Evolutionary conservation across 1,140 invertebrate genomes (phyloP), one percentile per base, ranked within the genome.

Genomic region (Cephus cinctus): DNA sequence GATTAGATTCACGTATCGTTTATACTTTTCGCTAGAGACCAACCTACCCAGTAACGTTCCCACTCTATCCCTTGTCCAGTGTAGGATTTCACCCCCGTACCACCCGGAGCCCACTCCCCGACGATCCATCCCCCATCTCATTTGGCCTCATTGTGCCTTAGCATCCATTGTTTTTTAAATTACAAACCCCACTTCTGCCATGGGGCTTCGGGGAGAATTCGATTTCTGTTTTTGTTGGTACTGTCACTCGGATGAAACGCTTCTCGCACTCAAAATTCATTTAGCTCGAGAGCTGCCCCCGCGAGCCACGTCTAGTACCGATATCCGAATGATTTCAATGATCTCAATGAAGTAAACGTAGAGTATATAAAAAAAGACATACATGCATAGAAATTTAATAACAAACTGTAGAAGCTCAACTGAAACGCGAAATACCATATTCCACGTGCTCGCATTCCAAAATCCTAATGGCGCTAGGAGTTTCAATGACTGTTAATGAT

Each of bases 161-260:
- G 56, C 61, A 56, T 64, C 72, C 64, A 75, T 76, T 75, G 72
- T 76, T 75, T 76, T 73, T 76, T 73, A 73, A 75, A 76, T 74
- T 75, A 75, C 71, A 63, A 67, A 69, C 63, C 63, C 67, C 65
- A 68, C 68, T 71, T 70, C 65, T 68, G 62, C 59, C 57, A 61
- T 15, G 61, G 59, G 38, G 30, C 9, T 35, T 31, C 25, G 39
- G 14, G 30, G n/a, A n/a, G 54, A 73, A 67, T 63, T 71, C 65
- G 63, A 73, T 71, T 70, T 68, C 66, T 67, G 59, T 68, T 71
- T 69, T 69, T 68, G 61, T 63, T 50, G 62, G 55, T 50, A 59
- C 63, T 67, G 64, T 69, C 67, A 70, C 60, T 66, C 62, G 62
- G 54, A 61, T 64, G 63, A 67, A 71, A 70, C 58, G 60, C 55